phyloP scores from a whole-genome alignment of 2,797 vertebrate genomes.

The Oreochromis grahami region DNA sequence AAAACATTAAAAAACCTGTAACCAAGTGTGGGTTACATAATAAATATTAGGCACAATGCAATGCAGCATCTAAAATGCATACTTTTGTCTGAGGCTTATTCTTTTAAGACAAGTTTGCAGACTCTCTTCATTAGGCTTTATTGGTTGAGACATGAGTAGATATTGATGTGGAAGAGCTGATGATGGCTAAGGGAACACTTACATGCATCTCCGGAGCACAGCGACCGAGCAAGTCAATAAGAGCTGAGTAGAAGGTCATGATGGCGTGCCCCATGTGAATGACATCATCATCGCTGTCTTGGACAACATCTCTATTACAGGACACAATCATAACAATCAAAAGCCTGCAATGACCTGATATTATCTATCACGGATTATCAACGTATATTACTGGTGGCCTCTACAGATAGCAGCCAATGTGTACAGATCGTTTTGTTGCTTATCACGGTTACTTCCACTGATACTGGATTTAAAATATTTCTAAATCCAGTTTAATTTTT shows the following conservation, averaged over 20 bases:
- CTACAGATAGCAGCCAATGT: not conserved
- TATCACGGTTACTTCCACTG: not conserved
- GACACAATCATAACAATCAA: conserved; percentile 3
- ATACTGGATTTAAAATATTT: not conserved
- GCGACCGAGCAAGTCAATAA: conserved; percentile 92
- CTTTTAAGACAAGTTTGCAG: not conserved
- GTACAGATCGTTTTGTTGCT: not conserved
- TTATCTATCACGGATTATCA: not conserved
- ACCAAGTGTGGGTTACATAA: not conserved
- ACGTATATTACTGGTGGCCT: not conserved
- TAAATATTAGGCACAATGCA: not conserved
- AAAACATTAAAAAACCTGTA: not conserved
- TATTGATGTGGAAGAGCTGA: conserved; percentile 6
- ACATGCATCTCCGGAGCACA: conserved; percentile 96
- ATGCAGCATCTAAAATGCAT: not conserved
- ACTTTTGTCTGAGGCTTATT: not conserved
- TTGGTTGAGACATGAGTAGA: not conserved
- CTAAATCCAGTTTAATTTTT: not conserved
- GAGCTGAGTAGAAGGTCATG: conserved; percentile 95
- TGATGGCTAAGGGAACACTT: conserved; percentile 58
- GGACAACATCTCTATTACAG: conserved; percentile 73
- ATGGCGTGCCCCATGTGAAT: conserved; percentile 96
- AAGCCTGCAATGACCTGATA: not conserved
- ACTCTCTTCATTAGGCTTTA: not conserved
- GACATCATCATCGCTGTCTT: conserved; percentile 84